phyloP scores from a whole-genome alignment of 2,113 vertebrate genomes.

The Paraplagusia blochii region DNA sequence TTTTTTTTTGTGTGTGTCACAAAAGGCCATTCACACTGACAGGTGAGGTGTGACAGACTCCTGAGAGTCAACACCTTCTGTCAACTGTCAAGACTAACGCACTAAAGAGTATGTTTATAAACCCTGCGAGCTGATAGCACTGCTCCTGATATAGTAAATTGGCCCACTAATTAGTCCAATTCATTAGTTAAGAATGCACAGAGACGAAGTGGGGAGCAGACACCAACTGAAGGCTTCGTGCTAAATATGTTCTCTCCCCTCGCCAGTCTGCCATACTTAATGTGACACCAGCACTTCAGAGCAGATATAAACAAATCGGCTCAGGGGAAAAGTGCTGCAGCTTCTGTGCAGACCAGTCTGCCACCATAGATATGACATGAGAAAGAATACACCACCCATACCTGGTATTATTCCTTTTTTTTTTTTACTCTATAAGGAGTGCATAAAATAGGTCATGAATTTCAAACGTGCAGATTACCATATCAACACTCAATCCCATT shows the following conservation, averaged over 20 bases:
- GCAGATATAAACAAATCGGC: slow-evolving; percentile 62
- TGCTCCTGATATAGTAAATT: slow-evolving; percentile 38
- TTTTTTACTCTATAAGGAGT: slow-evolving; percentile 56
- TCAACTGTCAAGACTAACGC: background rate
- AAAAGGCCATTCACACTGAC: no score
- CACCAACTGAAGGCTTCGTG: slow-evolving; percentile 19
- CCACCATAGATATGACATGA: slow-evolving; percentile 47
- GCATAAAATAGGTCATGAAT: slow-evolving; percentile 74
- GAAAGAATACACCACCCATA: slow-evolving; percentile 19
- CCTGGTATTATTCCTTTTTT: slow-evolving; percentile 9
- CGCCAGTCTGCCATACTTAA: slow-evolving; percentile 47
- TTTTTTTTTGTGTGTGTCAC: no score
- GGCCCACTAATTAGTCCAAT: slow-evolving; percentile 42
- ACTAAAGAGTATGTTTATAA: background rate
- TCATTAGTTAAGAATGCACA: slow-evolving; percentile 25
- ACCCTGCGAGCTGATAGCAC: slow-evolving; percentile 8
- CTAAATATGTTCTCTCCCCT: slow-evolving; percentile 45
- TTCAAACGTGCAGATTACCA: slow-evolving; percentile 70
- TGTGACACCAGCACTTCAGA: slow-evolving; percentile 56
- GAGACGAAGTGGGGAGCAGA: slow-evolving; percentile 20
- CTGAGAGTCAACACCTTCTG: background rate
- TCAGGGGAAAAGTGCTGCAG: slow-evolving; percentile 40
- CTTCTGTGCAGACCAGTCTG: slow-evolving; percentile 41
- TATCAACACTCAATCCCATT: slow-evolving; percentile 65
- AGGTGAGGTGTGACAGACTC: background rate